Evolutionary conservation across 2,113 vertebrate species (phyloP).

Genomic region (Carlito syrichta): DNA sequence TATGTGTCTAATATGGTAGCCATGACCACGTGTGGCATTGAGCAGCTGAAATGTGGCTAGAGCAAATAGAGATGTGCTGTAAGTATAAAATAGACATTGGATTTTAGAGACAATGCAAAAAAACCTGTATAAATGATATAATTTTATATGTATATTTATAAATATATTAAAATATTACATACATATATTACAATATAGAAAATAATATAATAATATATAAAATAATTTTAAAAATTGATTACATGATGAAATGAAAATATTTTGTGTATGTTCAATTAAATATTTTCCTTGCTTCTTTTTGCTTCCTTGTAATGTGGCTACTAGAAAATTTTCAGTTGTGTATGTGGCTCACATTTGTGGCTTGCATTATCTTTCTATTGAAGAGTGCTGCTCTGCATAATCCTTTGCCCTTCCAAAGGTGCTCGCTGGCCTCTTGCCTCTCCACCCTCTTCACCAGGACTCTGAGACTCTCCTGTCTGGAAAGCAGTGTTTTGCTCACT

Average conservation of each 20-base stretch:
- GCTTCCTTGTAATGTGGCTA: not conserved
- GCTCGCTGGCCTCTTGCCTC: not conserved
- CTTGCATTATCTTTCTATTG: not conserved
- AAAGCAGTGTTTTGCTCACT: not conserved
- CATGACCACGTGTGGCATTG: fast-evolving
- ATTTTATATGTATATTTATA: no score
- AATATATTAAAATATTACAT: no score
- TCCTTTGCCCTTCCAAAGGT: not conserved
- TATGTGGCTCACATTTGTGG: not conserved
- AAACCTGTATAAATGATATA: no score
- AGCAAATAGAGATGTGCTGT: not conserved
- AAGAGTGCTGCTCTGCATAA: not conserved
- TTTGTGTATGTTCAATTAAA: not conserved
- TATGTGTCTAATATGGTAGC: not conserved
- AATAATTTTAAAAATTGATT: slow-evolving; percentile 17
- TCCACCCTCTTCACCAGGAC: not conserved
- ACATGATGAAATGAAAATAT: not conserved
- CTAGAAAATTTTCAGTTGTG: not conserved
- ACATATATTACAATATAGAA: no score
- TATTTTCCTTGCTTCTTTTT: not conserved
- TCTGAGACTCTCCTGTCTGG: not conserved
- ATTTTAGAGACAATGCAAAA: not conserved
- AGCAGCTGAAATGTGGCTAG: not conserved
- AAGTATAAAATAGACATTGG: not conserved
- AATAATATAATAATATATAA: no score